Percentiles rank a stretch among this genome's conserved stretches.
Conservation (phyloP, 2,113 vertebrate species). For the Misgurnus mizolepis region DNA sequence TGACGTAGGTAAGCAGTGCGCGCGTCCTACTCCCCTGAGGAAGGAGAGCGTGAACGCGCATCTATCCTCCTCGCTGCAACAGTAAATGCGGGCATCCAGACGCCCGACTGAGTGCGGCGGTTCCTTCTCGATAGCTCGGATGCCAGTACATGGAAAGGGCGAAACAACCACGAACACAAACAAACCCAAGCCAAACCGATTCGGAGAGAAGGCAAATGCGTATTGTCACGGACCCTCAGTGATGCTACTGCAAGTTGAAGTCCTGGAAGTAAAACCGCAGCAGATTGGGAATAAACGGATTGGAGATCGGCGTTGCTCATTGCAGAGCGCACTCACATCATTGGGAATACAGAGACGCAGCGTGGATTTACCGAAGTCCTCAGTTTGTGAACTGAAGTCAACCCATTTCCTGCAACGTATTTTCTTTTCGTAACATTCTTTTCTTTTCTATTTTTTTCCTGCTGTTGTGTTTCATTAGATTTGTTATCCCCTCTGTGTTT, state of each 20-base stretch:
- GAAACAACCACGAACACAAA: conserved; percentile 32
- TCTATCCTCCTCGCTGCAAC: conserved; percentile 66
- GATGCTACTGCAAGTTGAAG: conserved; percentile 49
- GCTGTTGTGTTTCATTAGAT: conserved; percentile 46
- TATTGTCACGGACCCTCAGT: conserved; percentile 14
- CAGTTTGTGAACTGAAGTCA: conserved; percentile 66
- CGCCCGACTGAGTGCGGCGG: conserved; percentile 70
- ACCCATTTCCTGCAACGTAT: conserved; percentile 51
- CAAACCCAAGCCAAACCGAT: conserved; percentile 5
- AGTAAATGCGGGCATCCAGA: conserved; percentile 78
- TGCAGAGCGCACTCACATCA: conserved; percentile 60
- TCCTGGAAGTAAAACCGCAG: conserved; percentile 48
- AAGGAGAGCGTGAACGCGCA: conserved; percentile 69
- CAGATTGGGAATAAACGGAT: conserved; percentile 53
- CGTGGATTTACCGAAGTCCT: conserved; percentile 70
- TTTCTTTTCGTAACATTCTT: conserved; percentile 21
- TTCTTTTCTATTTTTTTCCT: conserved; percentile 6
- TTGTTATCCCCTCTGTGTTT: conserved; percentile 59
- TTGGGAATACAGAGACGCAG: conserved; percentile 76
- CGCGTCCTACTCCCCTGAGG: conserved; percentile 70
- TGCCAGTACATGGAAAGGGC: conserved; percentile 61
- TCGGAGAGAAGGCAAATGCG: conserved; percentile 9
- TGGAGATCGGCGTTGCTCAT: conserved; percentile 56
- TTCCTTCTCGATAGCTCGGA: conserved; percentile 66
- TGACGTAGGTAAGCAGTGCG: conserved; percentile 74